Conservation (phyloP, 92 coral and sea anemone species). For the Plumapathes pennacea region DNA sequence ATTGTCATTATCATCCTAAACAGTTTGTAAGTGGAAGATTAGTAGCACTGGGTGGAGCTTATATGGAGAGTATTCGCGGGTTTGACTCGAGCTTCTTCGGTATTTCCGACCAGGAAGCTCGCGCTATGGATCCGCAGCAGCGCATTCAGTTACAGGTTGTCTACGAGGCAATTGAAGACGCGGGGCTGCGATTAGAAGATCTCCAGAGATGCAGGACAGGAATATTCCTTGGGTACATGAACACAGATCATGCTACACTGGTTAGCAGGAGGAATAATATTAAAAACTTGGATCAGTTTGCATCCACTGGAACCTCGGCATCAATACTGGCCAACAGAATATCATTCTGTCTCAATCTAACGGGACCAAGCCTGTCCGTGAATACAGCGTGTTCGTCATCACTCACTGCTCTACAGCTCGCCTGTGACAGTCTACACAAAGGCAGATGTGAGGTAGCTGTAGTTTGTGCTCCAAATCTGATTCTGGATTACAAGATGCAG, state of each 20-base stretch:
- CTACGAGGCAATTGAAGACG: constrained; percentile 87
- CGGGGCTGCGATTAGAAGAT: constrained; percentile 73
- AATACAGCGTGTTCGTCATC: constrained; percentile 92
- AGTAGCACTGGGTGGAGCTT: constrained; percentile 59
- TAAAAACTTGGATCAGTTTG: constrained; percentile 64
- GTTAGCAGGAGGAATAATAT: constrained; percentile 20
- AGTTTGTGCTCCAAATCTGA: constrained; percentile 74
- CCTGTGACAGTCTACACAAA: constrained; percentile 45
- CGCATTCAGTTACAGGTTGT: constrained; percentile 68
- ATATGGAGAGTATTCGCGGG: constrained; percentile 49
- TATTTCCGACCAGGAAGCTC: constrained; percentile 70
- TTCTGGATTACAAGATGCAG: constrained; percentile 39
- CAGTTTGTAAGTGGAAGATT: constrained; percentile 57
- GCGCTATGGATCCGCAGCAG: constrained; percentile 79
- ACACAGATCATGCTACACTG: constrained; percentile 45
- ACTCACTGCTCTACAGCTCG: constrained; percentile 73
- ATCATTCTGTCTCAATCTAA: constrained; percentile 70
- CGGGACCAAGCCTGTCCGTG: constrained; percentile 80
- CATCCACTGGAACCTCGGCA: constrained; percentile 65
- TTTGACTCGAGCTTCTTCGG: constrained; percentile 74
- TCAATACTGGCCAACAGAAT: constrained; percentile 73
- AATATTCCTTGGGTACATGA: constrained; percentile 81
- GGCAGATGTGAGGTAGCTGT: constrained; percentile 74
- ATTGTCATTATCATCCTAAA: constrained; percentile 47
- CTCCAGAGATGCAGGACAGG: constrained; percentile 71